A percentile compares a stretch with the other conserved stretches of the same genome.
phyloP scores from a whole-genome alignment of 2,113 vertebrate species.

The Crotophaga sulcirostris region DNA sequence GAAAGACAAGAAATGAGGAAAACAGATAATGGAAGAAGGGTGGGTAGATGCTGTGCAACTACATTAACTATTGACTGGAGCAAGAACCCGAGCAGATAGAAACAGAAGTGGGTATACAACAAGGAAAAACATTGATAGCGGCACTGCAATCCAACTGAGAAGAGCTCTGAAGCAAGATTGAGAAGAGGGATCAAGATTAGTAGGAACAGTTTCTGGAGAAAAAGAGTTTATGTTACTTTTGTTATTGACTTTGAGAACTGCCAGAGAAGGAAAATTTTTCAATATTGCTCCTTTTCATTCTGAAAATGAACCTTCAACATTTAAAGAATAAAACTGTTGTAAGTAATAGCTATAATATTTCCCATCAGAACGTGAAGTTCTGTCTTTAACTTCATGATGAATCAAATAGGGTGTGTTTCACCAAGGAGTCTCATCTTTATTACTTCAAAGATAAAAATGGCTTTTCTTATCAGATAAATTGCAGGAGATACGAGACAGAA shows the following conservation, averaged over 20 bases:
- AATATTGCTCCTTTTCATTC: background rate
- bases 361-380: background rate
- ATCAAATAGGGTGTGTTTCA: slow-evolving; percentile 67
- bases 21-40: background rate
- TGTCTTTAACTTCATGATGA: slow-evolving; percentile 40
- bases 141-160: background rate
- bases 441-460: slow-evolving; percentile 43
- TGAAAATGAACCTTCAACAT: background rate
- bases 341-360: background rate
- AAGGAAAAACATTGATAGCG: background rate
- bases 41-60: background rate
- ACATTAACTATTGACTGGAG: background rate
- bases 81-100: background rate
- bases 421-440: slow-evolving; percentile 39
- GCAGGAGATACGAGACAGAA: slow-evolving; percentile 30
- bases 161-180: background rate
- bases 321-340: background rate
- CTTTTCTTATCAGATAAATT: slow-evolving; percentile 61
- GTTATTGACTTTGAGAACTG: background rate
- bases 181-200: background rate
- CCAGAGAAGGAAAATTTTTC: background rate
- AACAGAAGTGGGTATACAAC: background rate
- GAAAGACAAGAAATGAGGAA: background rate
- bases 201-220: background rate
- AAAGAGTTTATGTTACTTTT: background rate